phyloP scores from a whole-genome alignment of 2,113 vertebrate genomes.

The Rhinolophus ferrumequinum region DNA sequence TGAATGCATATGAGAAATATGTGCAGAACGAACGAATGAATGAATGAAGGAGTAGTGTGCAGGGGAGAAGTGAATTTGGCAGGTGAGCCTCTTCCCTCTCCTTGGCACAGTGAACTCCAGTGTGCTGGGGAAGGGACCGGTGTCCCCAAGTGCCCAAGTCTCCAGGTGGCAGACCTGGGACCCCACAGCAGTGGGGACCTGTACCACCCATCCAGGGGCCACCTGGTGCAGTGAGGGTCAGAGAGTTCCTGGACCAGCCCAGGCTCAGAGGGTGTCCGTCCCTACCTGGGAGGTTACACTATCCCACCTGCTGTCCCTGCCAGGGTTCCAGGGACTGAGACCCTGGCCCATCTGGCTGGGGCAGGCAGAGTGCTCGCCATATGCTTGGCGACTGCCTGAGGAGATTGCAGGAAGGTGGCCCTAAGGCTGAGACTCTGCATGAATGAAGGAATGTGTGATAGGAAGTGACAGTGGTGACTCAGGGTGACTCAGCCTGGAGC shows the following conservation, averaged over 20 bases:
- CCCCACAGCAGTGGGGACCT: background rate
- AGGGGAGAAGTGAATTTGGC: accelerated
- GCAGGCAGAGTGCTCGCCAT: background rate
- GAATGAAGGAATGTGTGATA: conserved; percentile 63
- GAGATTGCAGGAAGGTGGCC: conserved; percentile 41
- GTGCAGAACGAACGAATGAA: too few relatives aligned
- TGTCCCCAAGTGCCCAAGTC: background rate
- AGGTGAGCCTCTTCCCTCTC: background rate
- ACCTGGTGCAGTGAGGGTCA: background rate
- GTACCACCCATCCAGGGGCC: accelerated
- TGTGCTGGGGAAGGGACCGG: background rate
- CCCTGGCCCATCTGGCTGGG: background rate
- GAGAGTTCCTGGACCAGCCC: background rate
- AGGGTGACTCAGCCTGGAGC: conserved; percentile 69
- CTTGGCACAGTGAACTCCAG: accelerated
- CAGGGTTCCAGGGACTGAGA: background rate
- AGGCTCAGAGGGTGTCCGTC: background rate
- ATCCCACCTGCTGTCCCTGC: background rate
- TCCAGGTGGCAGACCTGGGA: background rate
- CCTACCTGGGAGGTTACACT: background rate
- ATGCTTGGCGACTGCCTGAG: background rate
- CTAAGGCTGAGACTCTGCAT: background rate
- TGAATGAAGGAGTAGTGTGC: background rate
- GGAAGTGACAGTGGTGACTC: conserved; percentile 72
- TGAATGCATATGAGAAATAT: accelerated